Base-by-base conservation (phyloP, 2,888 invertebrate genomes). In the Latrodectus hesperus region DNA sequence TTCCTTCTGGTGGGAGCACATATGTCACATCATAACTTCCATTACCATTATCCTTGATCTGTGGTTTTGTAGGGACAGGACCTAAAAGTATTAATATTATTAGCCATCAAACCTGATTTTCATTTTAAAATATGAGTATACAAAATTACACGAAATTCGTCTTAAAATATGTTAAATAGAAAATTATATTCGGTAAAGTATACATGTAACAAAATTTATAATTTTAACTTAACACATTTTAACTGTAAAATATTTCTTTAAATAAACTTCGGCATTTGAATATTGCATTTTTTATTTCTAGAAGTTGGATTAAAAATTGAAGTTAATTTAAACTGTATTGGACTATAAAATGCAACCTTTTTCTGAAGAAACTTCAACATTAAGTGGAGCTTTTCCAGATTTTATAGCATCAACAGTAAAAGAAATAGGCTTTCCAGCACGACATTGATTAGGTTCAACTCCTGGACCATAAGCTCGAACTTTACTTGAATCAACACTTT, bases 1-100 rank as follows among this genome's bases (percentile, higher is more conserved):
- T 94, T 14, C 96, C 96, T 91, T 96, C 96, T 64, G 94, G 94
- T 17, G 96, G 95, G 80, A 96, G 95, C 89, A 95, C 93, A 92
- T 96, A 97, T n/a, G 95, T 94, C 6, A 96, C 96, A 90, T 95
- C 95, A 92, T 95, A 96, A 51, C 95, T 94, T 67, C 96, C 96
- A 91, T 96, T 95, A 8, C 94, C 94, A 82, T 94, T 94, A 89
- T 94, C 94, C 67, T 93, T 92, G 60, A 95, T 93, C 86, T 94
- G 94, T 1, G 95, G 94, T 90, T 93, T 93, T 79, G 94, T 93
- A 60, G 93, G 92, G 64, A 95, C 92, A 0, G 93, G 93, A 55
- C 94, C 93, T 91, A 91, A 77, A 49, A 75, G 53, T 60, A 16
- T n/a, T n/a, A n/a, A n/a, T n/a, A n/a, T n/a, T n/a, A 60, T 38